Base-by-base conservation (phyloP, 1,140 invertebrate species). In the Zaprionus vittiger region DNA sequence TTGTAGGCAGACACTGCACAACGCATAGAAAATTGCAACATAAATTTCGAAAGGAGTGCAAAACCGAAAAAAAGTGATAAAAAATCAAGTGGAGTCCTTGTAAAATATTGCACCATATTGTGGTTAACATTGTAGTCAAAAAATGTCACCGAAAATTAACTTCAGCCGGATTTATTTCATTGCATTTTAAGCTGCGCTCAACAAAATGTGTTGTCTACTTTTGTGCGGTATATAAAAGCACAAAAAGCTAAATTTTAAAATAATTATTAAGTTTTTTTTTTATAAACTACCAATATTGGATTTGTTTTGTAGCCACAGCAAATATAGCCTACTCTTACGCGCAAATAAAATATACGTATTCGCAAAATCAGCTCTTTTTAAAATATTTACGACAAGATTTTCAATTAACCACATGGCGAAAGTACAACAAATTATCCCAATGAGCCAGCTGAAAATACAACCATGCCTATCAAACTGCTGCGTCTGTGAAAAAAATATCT, bases 1-100 rank as follows among this genome's bases (percentile, higher is more conserved):
- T 74, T 55, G 61, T 56, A 81, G 34, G 41, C 47, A 37, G 47
- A 22, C 62, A 55, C 73, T 57, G 61, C 70, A 81, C 68, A 79
- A 61, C 70, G 77, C 77, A 86, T 82, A 86, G 83, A 86, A 86
- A 86, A 86, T 86, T 87, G 79, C 74, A 83, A 54, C 76, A 85
- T 79, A 85, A 73, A 81, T 81, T 86, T 34, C 22, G 7, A 38
- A 54, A 28, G 47, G 20, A 17, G 34, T 34, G n/a, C 44, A 34
- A 41, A 15, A 47, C 34, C 38, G 41, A 78, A 75, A 67, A 63
- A 61, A 41, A 61, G 14, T 6, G 17, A 65, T 38, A 41, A 34
- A 44, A 34, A 20, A 26, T 12, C 34, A 52, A 17, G n/a, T 17
- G 7, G 41, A 76, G 47, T 74, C 22, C 31, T 59, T 60, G 47